A percentile compares a stretch with the other conserved stretches of the same genome.
phyloP scores from a whole-genome alignment of 2,113 vertebrate genomes.

The Syngnathus typhle region DNA sequence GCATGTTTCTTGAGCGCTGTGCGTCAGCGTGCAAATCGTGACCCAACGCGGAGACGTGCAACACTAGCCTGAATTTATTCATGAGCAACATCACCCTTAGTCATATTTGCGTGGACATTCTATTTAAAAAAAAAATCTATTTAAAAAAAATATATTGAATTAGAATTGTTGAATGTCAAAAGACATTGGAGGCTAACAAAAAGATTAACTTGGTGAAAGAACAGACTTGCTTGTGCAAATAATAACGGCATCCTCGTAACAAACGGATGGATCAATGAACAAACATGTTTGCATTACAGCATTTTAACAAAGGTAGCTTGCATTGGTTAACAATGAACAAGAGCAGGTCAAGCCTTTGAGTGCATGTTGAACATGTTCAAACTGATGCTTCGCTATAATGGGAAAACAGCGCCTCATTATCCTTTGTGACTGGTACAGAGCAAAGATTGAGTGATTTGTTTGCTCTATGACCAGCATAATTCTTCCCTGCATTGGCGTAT shows the following conservation, averaged over 20 bases:
- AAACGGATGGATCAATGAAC: background rate
- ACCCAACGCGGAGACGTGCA: constrained; percentile 4
- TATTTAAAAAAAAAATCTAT: background rate
- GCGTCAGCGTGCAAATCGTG: constrained; percentile 8
- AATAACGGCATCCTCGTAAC: background rate
- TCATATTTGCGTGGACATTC: background rate
- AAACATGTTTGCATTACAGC: too few relatives aligned
- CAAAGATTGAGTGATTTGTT: constrained; percentile 63
- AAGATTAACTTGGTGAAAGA: background rate
- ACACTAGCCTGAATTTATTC: background rate
- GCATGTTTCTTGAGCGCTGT: constrained; percentile 5
- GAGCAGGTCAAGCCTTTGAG: background rate
- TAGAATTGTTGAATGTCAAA: constrained; percentile 1
- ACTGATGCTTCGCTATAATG: background rate
- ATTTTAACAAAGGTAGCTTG: background rate
- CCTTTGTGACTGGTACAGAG: constrained; percentile 24
- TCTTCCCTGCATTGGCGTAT: constrained; percentile 61
- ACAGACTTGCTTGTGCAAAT: background rate
- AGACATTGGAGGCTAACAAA: constrained; percentile 9
- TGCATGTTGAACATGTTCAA: background rate
- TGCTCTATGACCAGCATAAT: constrained; percentile 58
- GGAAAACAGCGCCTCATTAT: constrained; percentile 53
- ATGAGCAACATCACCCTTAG: background rate
- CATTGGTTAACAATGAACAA: background rate
- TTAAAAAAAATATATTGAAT: background rate